These are phyloP conservation scores for Cyphomyrus plagiostoma DNA, from an alignment of 2,113 vertebrate species.

Conservation along the genomic window DNA sequence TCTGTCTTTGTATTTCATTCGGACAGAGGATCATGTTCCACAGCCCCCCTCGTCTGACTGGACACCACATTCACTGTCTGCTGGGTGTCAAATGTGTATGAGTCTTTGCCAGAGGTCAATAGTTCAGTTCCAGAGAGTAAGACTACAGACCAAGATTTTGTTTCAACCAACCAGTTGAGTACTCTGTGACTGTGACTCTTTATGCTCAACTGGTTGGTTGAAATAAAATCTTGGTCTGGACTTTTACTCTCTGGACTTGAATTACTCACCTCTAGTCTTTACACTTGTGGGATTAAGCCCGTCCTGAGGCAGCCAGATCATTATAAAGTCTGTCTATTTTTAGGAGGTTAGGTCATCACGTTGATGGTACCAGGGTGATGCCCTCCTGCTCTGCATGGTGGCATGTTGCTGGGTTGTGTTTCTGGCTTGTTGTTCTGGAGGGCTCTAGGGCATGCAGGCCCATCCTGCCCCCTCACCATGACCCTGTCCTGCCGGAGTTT, in stretches of 20 bases:
- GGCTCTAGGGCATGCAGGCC: neutral
- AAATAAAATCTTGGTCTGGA: neutral
- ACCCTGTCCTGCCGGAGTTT: neutral
- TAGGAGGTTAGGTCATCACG: neutral
- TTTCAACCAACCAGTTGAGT: neutral
- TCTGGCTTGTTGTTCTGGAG: neutral
- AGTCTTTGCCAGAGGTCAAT: neutral
- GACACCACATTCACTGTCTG: neutral
- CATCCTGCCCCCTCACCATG: neutral
- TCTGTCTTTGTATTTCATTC: neutral
- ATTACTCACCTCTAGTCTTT: neutral
- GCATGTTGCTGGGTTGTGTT: neutral
- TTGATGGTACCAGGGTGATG: neutral
- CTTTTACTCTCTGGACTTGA: neutral
- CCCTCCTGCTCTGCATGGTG: neutral
- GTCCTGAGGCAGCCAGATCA: neutral
- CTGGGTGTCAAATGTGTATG: neutral
- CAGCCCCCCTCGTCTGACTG: neutral
- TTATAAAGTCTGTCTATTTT: neutral
- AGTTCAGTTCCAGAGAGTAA: neutral
- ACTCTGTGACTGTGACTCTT: slow-evolving; percentile 9
- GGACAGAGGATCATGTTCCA: neutral
- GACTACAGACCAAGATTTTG: neutral
- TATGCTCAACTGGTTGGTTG: neutral
- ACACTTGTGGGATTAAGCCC: neutral